Evolutionary conservation across 2,797 vertebrate species (phyloP).

Genomic region (Sylvia borin): DNA sequence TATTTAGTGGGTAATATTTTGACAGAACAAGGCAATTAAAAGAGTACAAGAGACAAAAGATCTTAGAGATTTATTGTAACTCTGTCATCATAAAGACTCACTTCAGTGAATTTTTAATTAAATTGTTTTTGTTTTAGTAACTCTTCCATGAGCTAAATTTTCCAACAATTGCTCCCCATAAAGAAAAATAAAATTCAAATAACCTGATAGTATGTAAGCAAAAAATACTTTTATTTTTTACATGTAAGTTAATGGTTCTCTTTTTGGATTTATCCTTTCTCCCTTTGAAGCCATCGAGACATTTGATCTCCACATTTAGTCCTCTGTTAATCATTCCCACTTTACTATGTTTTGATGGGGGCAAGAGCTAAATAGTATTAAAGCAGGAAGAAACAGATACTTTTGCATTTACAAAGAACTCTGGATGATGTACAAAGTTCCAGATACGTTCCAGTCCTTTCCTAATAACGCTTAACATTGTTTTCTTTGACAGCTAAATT

Average conservation of each 20-base stretch:
- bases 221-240: not conserved
- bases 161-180: not conserved
- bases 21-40: not conserved
- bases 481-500: not conserved
- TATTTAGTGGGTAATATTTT: not conserved
- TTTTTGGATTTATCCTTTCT: not conserved
- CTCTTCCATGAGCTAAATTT: not conserved
- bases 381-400: not conserved
- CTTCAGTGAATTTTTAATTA: not conserved
- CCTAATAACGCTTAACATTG: not conserved
- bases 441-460: not conserved
- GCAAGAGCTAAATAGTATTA: not conserved
- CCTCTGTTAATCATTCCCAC: not conserved
- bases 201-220: not conserved
- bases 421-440: not conserved
- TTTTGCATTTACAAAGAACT: not conserved
- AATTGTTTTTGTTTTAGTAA: not conserved
- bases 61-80: not conserved
- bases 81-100: not conserved
- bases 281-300: not conserved
- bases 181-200: not conserved
- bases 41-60: not conserved
- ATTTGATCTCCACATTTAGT: not conserved
- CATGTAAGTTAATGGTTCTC: not conserved
- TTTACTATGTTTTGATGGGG: not conserved